Evolutionary conservation across 2,797 vertebrate genomes (phyloP), one percentile per base, ranked within the genome.

Genomic region (Miichthys miiuy): DNA sequence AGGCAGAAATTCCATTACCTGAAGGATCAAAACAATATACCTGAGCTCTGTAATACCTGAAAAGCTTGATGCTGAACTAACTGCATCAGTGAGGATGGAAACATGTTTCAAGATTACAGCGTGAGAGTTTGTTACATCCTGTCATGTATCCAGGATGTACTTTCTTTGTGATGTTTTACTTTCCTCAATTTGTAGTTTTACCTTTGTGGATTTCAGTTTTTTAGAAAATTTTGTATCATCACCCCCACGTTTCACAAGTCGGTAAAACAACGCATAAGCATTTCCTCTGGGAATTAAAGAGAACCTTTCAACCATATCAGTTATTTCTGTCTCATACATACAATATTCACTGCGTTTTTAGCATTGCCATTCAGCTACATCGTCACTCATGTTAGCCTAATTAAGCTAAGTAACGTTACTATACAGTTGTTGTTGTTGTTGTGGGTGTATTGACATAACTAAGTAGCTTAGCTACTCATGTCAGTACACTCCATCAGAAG

Each of bases 21-120:
- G 44, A 20, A 48, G 27, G 47, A 64, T 71, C 25, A 72, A 68
- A 42, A 44, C 5, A 60, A 47, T 62, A 13, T 3, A 68, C 65
- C 16, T 17, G 44, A 66, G 46, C 46, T 71, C 12, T 71, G 27
- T 66, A 52, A 77, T 52, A 61, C 25, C 46, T 41, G 66, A 55
- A 66, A 69, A 27, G 25, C 73, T 46, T 8, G 13, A 10, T 3
- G 0, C 17, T 56, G n/a, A n/a, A 5, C 2, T 47, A 42, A 25
- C 58, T 41, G 12, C 3, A 9, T 61, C 51, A 47, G 7, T 60
- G 2, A 64, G 12, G 3, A n/a, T 14, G 21, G 13, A 23, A 55
- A 54, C 1, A 21, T 47, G 16, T 60, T 51, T 65, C 30, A 60
- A n/a, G 14, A 34, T 42, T 25, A 48, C 58, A 73, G 21, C 13